A percentile compares a stretch with the other conserved stretches of the same genome.
phyloP scores from a whole-genome alignment of 2,113 vertebrate genomes.

The Casuarius casuarius region DNA sequence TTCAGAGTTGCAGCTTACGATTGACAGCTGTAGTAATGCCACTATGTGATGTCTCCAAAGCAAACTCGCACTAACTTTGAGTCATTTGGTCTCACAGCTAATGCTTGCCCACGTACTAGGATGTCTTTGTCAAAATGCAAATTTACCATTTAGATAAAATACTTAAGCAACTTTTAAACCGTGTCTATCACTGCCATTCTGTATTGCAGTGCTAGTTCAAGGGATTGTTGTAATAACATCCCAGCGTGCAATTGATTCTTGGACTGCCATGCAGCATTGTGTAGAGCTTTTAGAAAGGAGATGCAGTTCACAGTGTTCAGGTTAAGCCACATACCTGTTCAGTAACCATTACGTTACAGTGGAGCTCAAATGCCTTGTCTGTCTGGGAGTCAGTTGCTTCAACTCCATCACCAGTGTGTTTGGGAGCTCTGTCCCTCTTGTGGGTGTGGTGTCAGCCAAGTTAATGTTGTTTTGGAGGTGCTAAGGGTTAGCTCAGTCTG shows the following conservation, averaged over 20 bases:
- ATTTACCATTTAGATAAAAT: background rate
- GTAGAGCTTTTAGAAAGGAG: background rate
- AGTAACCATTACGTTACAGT: rapidly evolving
- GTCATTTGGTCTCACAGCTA: background rate
- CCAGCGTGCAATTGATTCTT: background rate
- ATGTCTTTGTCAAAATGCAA: background rate
- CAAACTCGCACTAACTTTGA: background rate
- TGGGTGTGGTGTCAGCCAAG: no score
- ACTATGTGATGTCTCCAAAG: background rate
- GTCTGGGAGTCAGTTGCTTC: background rate
- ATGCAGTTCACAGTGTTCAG: background rate
- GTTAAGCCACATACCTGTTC: rapidly evolving
- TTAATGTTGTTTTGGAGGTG: background rate
- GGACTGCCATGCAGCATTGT: background rate
- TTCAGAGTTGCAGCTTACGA: background rate
- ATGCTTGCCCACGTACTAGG: background rate
- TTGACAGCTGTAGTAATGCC: background rate
- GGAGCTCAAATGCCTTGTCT: background rate
- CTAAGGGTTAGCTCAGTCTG: rapidly evolving
- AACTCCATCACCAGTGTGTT: background rate
- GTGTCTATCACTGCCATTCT: no score
- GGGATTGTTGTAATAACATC: background rate
- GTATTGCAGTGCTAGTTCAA: background rate
- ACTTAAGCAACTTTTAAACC: background rate
- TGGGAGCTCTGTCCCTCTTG: background rate